Evolutionary conservation across 2,888 invertebrate species (phyloP), one percentile per base, ranked within the genome.

Genomic region (Chelonus formosanus): DNA sequence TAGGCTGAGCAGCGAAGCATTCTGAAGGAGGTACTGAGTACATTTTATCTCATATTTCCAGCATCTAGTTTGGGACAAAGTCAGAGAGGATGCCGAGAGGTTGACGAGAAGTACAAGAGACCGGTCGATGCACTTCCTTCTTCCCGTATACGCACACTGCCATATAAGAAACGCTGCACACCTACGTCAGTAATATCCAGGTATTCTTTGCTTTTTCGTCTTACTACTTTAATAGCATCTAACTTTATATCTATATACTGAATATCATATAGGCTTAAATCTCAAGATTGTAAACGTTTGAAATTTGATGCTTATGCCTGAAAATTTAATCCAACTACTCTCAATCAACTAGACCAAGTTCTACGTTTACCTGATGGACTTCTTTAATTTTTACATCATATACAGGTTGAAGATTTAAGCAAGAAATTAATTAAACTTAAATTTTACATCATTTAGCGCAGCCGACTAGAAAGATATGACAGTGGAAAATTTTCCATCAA

Each of bases 51-150:
- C 66, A 66, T 66, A 66, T 66, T 66, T 66, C 65, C 56, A 66
- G 48, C 57, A 66, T 66, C 50, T 55, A 66, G 61, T 66, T 66
- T 62, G 50, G 61, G 32, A 56, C 50, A 50, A 56, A 56, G 61
- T 61, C 44, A 48, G 48, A 10, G 59, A 54, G 59, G 48, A 52
- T 43, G 53, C 40, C 31, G 53, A 52, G 44, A 53, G 44, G 61
- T 53, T 40, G 61, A 45, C 53, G 53, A 53, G 43, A 31, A 61
- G 53, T 44, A 32, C 40, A 32, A 48, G 58, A 54, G 57, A 61
- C 10, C 66, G 66, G 66, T 66, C 66, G 61, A 66, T 66, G 66
- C 66, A 66, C 66, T 66, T 66, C 65, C 61, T 61, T 56, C 61
- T 63, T 63, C 50, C 63, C 20, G 55, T 40, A 34, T 54, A 61